A percentile compares a stretch with the other conserved stretches of the same genome.
Conservation (phyloP, 2,888 invertebrate genomes). For the Scaptomyza flava region DNA sequence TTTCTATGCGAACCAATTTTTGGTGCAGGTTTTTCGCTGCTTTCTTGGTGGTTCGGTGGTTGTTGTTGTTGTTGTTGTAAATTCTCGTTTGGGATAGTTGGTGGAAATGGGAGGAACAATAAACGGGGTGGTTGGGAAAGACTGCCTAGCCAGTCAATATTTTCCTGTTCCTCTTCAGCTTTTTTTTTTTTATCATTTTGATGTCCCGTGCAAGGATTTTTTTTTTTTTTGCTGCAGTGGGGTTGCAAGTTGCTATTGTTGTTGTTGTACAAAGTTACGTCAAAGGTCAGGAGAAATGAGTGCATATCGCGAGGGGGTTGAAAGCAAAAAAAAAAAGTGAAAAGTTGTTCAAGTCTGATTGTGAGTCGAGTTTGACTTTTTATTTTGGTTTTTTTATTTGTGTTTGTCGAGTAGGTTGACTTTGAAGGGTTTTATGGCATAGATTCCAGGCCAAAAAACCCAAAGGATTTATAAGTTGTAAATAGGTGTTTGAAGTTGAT, state of each 20-base stretch:
- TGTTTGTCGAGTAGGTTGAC: conserved; percentile 45
- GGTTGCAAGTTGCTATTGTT: conserved; percentile 43
- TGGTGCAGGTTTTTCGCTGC: conserved; percentile 36
- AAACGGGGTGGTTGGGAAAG: conserved; percentile 45
- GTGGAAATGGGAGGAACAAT: conserved; percentile 6
- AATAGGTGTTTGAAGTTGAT: conserved; percentile 17
- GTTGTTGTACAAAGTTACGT: conserved; percentile 57
- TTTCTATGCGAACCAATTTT: conserved; percentile 61
- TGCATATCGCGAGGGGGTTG: conserved; percentile 22
- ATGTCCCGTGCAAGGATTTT: conserved; percentile 50
- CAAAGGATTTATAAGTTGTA: conserved; percentile 10
- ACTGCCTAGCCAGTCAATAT: conserved; percentile 42
- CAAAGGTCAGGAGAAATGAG: conserved; percentile 68
- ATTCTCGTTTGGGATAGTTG: conserved; percentile 70
- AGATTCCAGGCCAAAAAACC: conserved; percentile 11
- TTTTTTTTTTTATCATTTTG: conserved; percentile 5
- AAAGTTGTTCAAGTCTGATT: conserved; percentile 47
- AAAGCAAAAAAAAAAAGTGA: conserved; percentile 35
- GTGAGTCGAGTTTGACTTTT: conserved; percentile 29
- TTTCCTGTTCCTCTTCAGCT: conserved; percentile 16
- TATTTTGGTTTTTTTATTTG: conserved; percentile 1
- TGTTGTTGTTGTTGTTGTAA: conserved; percentile 23
- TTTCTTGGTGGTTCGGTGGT: conserved; percentile 46
- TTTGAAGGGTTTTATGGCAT: conserved; percentile 42
- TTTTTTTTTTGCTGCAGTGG: conserved; percentile 29